Evolutionary conservation across 2,888 invertebrate species (phyloP), one percentile per base, ranked within the genome.

Genomic region (Chalcosyrphus nemorum): DNA sequence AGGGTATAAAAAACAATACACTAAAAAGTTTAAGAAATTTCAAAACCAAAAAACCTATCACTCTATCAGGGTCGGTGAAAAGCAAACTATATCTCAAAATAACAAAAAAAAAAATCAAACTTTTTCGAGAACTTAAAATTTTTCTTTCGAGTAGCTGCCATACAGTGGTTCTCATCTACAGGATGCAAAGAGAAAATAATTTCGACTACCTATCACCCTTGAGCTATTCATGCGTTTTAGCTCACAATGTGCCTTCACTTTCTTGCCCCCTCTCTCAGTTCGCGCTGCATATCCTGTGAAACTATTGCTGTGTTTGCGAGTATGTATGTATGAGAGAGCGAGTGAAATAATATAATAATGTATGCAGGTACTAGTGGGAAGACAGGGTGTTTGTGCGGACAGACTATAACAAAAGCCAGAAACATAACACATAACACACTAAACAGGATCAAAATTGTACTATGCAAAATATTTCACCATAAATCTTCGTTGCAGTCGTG

Each of bases 401-500:
- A 7, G 27, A 50, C 63, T 47, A 74, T 52, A 84, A 63, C 74
- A 74, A 80, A 78, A 84, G 84, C 74, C 80, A 74, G 41, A 66
- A 77, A 74, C 82, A 74, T 84, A 78, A 68, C 74, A 80, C 72
- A 78, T 74, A 70, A 74, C 70, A 70, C 74, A 75, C 80, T 80
- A 80, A 84, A 80, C 78, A 78, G 84, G 68, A 84, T 84, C 84
- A 80, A 75, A 84, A 70, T 70, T 80, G 80, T 84, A 65, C 74
- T 75, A 78, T 84, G 80, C 57, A 74, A 80, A 84, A 75, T 80
- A 84, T 84, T 80, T 84, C 66, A 70, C 80, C 84, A 80, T 84
- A 80, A 84, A 84, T 84, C 84, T 84, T 78, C 84, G 68, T 84
- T 74, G 68, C 59, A 56, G 56, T 68, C 82, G 78, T 84, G 78